Evolutionary conservation across 2,888 invertebrate genomes (phyloP).

Genomic region (Drosophila multiciliata): DNA sequence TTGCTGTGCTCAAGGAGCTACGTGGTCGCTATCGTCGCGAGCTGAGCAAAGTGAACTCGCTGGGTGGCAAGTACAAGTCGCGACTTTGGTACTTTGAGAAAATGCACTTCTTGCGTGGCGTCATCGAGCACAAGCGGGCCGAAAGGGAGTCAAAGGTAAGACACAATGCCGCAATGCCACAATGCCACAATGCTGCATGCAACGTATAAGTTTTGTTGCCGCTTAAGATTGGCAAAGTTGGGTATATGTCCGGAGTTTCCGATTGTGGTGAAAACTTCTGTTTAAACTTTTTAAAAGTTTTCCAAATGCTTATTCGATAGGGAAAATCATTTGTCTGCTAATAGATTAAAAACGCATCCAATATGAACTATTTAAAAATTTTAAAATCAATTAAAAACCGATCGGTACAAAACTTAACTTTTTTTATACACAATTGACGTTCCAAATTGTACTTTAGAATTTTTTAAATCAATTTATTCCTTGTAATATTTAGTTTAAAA

Average conservation of each 20-base stretch:
- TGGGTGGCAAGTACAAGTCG: slow-evolving; percentile 71
- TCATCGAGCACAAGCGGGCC: slow-evolving; percentile 73
- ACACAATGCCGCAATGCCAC: not conserved
- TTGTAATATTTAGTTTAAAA: not conserved
- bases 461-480: not conserved
- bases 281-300: not conserved
- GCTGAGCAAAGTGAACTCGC: slow-evolving; percentile 66
- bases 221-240: not conserved
- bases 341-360: not conserved
- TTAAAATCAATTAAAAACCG: not conserved
- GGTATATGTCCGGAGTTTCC: not conserved
- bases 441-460: not conserved
- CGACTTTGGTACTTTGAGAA: slow-evolving; percentile 79
- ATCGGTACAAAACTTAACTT: not conserved
- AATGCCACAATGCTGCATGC: not conserved
- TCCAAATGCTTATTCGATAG: not conserved
- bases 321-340: not conserved
- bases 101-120: slow-evolving; percentile 71
- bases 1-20: slow-evolving; percentile 71
- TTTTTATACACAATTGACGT: not conserved
- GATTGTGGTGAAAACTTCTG: not conserved
- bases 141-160: slow-evolving; percentile 70
- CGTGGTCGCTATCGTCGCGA: slow-evolving; percentile 76
- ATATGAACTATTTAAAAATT: not conserved
- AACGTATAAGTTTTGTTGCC: not conserved